Base-by-base conservation (phyloP, 2,888 invertebrate species). In the Tiphia femorata region DNA sequence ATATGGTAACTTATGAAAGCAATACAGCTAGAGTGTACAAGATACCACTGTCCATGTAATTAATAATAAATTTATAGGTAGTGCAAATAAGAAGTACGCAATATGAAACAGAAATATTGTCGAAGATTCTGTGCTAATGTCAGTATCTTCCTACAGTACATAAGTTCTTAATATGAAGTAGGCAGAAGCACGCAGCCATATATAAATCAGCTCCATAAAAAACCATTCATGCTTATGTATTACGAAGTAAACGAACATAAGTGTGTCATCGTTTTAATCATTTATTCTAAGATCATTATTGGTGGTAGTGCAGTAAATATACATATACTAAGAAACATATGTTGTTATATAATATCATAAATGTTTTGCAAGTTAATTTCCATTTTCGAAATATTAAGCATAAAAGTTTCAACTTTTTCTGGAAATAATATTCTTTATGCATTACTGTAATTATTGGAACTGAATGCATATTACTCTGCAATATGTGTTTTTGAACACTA, bases 1-100 rank as follows among this genome's bases (percentile, higher is more conserved):
- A 56, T 68, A 64, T 64, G 60, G 64, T 67, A 73, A 71, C 68
- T 72, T 70, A 72, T 70, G 62, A 70, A 66, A 69, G 55, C 49
- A 60, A 57, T 69, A 67, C 59, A 64, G 33, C 61, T 64, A 49
- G 57, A 47, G 42, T 58, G 20, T 48, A 25, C 49, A 48, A 19
- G 40, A 52, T 29, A 42, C 17, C 17, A 19, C 37, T 43, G 16
- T 40, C 16, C 29, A 38, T 38, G 21, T 38, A 19, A 29, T 19
- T 8, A 43, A 44, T 20, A 44, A 8, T 44, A 44, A 17, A 17
- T 17, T 29, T 44, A 12, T 44, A 44, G 30, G 30, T 44, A 33
- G 8, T 27, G n/a, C 14, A 44, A 44, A 17, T 8, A 44, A 30
- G 27, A 12, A n/a, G 27, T 43, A 43, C 42, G 14, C 30, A 30